A percentile compares a stretch with the other conserved stretches of the same genome.
Evolutionary conservation across 1,140 invertebrate species (phyloP).

Genomic region (Anadara kagoshimensis): DNA sequence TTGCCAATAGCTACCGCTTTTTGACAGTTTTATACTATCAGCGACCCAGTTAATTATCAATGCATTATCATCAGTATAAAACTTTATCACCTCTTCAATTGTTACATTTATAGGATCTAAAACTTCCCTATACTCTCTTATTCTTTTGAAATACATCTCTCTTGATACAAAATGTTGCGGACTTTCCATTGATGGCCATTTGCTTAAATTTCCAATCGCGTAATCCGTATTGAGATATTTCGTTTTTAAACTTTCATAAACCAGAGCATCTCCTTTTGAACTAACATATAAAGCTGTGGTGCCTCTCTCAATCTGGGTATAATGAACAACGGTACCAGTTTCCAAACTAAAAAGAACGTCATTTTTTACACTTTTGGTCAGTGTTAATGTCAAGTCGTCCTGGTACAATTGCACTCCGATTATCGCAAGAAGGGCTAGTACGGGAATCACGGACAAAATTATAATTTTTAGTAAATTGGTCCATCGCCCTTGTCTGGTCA

Average conservation of each 20-base stretch:
- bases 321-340: conserved; percentile 48
- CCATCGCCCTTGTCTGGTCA: conserved; percentile 1
- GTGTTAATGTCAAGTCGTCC: not conserved
- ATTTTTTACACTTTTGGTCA: not conserved
- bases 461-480: conserved; percentile 11
- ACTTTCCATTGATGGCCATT: not conserved
- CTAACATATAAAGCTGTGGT: conserved; percentile 52
- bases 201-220: not conserved
- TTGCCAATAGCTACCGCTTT: conserved; percentile 39
- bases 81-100: conserved; percentile 38
- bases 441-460: not conserved
- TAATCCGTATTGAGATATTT: conserved; percentile 29
- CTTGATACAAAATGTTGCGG: not conserved
- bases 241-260: conserved; percentile 7
- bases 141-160: conserved; percentile 17
- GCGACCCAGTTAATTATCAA: conserved; percentile 48
- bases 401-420: not conserved
- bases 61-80: conserved; percentile 47
- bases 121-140: conserved; percentile 21
- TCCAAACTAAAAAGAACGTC: conserved; percentile 36
- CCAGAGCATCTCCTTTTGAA: conserved; percentile 9
- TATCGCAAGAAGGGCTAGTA: not conserved
- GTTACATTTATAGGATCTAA: conserved; percentile 28
- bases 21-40: conserved; percentile 15
- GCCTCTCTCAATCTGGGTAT: conserved; percentile 55